Evolutionary conservation across 2,113 vertebrate species (phyloP).

Genomic region (Centrocercus urophasianus): DNA sequence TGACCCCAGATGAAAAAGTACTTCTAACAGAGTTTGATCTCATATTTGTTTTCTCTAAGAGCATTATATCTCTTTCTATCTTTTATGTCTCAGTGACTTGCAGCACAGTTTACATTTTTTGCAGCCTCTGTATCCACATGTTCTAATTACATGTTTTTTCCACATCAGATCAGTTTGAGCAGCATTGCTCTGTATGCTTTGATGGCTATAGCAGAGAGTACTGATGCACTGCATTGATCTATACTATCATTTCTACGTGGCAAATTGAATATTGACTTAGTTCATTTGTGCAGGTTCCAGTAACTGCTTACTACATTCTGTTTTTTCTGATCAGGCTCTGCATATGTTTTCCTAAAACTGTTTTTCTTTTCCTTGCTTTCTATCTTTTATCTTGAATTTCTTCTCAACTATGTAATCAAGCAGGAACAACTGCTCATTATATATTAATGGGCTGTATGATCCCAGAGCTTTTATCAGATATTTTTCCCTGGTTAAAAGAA

Average conservation of each 20-base stretch:
- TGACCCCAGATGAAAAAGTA: background rate
- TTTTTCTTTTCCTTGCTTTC: background rate
- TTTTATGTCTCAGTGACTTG: background rate
- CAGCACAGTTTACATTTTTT: background rate
- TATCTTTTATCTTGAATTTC: background rate
- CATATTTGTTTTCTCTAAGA: background rate
- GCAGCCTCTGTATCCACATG: background rate
- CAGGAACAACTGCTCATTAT: slow-evolving; percentile 39
- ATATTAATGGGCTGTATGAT: slow-evolving; percentile 20
- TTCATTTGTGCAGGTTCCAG: background rate
- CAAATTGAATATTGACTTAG: background rate
- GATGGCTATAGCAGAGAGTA: background rate
- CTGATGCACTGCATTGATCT: background rate
- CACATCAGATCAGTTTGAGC: background rate
- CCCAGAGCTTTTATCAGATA: slow-evolving; percentile 22
- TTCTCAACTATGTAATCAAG: background rate
- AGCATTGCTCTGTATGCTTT: background rate
- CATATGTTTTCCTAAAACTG: slow-evolving; percentile 4
- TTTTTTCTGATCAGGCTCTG: background rate
- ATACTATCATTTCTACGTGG: background rate
- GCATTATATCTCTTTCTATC: background rate
- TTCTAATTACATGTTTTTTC: background rate
- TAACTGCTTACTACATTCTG: background rate
- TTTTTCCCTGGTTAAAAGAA: background rate
- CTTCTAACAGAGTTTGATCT: background rate